Conservation (phyloP, 2,113 vertebrate genomes). For the Uropsilus gracilis region DNA sequence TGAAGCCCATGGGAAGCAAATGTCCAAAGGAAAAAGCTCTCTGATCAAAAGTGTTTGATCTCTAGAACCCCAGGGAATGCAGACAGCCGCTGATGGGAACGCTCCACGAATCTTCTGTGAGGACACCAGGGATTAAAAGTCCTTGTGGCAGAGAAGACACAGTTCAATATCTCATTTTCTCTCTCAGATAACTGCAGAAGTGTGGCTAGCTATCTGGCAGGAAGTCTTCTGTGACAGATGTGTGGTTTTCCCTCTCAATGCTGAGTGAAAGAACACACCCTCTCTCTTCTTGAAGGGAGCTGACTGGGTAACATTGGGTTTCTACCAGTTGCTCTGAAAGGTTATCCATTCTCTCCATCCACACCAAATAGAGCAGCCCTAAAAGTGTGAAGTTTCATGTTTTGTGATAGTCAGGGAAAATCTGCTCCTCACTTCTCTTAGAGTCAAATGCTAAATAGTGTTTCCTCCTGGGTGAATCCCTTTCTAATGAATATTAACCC, state of each 20-base stretch:
- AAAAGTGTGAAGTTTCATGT: neutral
- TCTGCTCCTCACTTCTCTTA: neutral
- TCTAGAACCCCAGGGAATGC: neutral
- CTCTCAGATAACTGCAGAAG: conserved; percentile 17
- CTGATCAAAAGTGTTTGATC: neutral
- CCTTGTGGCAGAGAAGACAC: neutral
- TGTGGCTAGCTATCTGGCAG: neutral
- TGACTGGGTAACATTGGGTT: neutral
- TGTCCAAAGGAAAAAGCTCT: neutral
- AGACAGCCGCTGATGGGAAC: neutral
- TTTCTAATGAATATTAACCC: neutral
- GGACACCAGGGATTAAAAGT: neutral
- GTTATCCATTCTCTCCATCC: neutral
- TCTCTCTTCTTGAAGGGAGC: neutral
- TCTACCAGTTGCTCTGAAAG: neutral
- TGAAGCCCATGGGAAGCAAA: neutral
- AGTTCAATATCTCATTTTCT: conserved; percentile 27
- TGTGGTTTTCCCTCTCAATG: conserved; percentile 8
- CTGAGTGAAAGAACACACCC: neutral
- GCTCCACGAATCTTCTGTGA: neutral
- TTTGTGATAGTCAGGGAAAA: neutral
- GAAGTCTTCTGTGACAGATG: neutral
- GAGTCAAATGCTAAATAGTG: neutral
- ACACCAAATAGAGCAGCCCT: neutral
- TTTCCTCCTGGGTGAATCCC: neutral